Percentiles rank a stretch among this genome's conserved stretches.
Conservation (phyloP, 35 echinoderm and acorn worm genomes). For the Acanthaster planci region DNA sequence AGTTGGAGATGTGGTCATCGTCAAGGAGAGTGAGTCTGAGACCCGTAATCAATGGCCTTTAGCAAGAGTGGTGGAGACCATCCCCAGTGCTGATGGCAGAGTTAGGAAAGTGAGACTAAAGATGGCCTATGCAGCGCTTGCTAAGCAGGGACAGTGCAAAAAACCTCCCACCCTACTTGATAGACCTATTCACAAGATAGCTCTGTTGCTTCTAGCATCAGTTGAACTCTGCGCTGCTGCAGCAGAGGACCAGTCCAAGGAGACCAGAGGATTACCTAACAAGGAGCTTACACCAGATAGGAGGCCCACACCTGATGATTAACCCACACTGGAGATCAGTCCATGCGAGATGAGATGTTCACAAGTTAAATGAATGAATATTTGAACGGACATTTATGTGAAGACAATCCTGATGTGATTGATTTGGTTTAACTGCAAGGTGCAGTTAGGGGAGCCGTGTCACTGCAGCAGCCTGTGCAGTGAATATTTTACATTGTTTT, state of each 20-base stretch:
- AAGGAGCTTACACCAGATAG: not conserved
- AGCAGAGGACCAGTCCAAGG: not conserved
- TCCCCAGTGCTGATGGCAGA: constrained; percentile 29
- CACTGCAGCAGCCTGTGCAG: no score
- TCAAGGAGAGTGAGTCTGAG: constrained; percentile 39
- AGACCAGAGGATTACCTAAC: not conserved
- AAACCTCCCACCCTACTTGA: not conserved
- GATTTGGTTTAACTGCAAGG: no score
- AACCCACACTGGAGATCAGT: no score
- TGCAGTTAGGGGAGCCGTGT: no score
- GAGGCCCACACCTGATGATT: no score
- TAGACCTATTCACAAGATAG: constrained; percentile 39
- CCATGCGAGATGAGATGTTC: no score
- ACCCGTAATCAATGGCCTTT: constrained; percentile 40
- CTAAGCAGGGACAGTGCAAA: not conserved
- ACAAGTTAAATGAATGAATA: no score
- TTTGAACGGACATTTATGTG: no score
- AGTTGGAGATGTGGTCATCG: constrained; percentile 52
- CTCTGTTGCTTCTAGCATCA: constrained; percentile 23
- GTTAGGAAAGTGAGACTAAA: constrained; percentile 42
- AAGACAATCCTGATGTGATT: no score
- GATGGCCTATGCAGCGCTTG: not conserved
- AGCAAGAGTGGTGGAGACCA: constrained; percentile 33
- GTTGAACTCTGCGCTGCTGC: no score
- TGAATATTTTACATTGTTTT: no score